These are phyloP conservation scores for Oligia strigilis DNA, from an alignment of 2,888 invertebrate species.

Conservation along the genomic window DNA sequence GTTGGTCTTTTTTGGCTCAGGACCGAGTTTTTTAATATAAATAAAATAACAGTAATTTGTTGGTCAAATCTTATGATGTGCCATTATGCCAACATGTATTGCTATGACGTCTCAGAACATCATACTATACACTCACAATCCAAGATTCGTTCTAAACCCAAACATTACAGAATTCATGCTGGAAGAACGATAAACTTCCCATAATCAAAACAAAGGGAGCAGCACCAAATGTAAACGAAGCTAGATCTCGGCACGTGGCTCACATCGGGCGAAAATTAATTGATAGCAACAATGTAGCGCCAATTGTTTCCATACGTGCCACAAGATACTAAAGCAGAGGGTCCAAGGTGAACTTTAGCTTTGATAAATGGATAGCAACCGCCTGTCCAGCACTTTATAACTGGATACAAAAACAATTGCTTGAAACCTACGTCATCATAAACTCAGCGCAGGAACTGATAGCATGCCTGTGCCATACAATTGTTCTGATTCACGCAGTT, in stretches of 20 bases:
- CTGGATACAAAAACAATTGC: constrained; percentile 35
- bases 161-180: constrained; percentile 3
- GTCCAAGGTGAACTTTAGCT: constrained; percentile 52
- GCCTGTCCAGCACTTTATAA: constrained; percentile 12
- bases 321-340: constrained; percentile 36
- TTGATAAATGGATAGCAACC: constrained; percentile 56
- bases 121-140: background rate
- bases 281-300: constrained; percentile 54
- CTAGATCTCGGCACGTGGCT: constrained; percentile 19
- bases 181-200: constrained; percentile 11
- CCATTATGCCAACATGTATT: background rate
- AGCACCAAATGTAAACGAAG: constrained; percentile 17
- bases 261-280: constrained; percentile 35
- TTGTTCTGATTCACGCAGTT: constrained; percentile 50
- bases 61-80: background rate
- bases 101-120: background rate
- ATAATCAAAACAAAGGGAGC: constrained; percentile 10
- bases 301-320: constrained; percentile 45
- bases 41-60: background rate
- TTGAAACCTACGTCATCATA: constrained; percentile 30
- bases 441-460: constrained; percentile 26
- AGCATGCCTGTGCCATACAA: constrained; percentile 15
- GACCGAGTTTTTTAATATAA: background rate
- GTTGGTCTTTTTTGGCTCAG: too few relatives aligned
- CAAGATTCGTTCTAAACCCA: background rate